Conservation (phyloP, 1,140 invertebrate genomes). For the Anoplolepis gracilipes region DNA sequence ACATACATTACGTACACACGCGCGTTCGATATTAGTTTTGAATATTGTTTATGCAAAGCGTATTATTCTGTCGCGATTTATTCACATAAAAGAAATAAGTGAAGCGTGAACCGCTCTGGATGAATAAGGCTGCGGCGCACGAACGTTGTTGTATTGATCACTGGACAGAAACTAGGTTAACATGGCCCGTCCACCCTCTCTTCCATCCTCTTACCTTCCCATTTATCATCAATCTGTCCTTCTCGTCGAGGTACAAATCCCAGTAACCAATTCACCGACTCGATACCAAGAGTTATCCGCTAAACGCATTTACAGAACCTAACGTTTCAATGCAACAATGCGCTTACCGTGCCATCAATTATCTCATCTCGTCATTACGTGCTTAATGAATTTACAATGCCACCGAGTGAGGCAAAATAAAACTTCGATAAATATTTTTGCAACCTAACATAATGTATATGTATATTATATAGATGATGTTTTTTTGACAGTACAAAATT, state of each 20-base stretch:
- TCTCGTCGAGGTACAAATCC: slow-evolving; percentile 70
- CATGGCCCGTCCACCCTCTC: slow-evolving; percentile 68
- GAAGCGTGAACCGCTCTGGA: slow-evolving; percentile 67
- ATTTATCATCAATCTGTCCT: slow-evolving; percentile 69
- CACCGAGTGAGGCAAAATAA: background rate
- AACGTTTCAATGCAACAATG: slow-evolving; percentile 28
- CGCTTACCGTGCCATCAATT: slow-evolving; percentile 18
- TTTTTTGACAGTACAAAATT: slow-evolving; percentile 30
- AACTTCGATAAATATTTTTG: slow-evolving; percentile 38
- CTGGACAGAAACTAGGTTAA: slow-evolving; percentile 79
- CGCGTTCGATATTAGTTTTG: background rate
- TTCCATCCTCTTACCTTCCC: slow-evolving; percentile 70
- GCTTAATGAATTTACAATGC: background rate
- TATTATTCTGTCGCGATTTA: slow-evolving; percentile 48
- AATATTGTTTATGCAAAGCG: background rate
- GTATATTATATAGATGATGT: background rate
- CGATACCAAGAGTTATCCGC: slow-evolving; percentile 39
- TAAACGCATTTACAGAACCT: slow-evolving; percentile 54
- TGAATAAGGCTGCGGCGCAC: slow-evolving; percentile 75
- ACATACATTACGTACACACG: background rate
- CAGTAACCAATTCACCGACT: slow-evolving; percentile 60
- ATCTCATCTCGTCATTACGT: background rate
- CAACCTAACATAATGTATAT: too few species aligned
- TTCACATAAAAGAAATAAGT: slow-evolving; percentile 29
- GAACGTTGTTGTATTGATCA: slow-evolving; percentile 79